A percentile compares a stretch with the other conserved stretches of the same genome.
Evolutionary conservation across 1,140 invertebrate species (phyloP).

Genomic region (Prorops nasuta): DNA sequence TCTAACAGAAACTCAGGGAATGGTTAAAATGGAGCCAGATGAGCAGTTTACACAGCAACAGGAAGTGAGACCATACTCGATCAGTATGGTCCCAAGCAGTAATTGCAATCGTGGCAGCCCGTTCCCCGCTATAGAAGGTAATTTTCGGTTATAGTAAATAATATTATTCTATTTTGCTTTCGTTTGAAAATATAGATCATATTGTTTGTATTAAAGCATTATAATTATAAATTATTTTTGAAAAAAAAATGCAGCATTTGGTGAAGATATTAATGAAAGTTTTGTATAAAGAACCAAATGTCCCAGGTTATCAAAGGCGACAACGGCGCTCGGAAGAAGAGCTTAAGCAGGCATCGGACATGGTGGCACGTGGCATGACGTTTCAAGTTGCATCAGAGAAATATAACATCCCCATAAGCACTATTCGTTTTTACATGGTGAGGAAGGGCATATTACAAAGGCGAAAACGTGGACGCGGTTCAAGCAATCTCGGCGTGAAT

Average conservation of each 20-base stretch:
- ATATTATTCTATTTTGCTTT: slow-evolving; percentile 8
- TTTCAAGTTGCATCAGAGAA: slow-evolving; percentile 80
- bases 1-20: slow-evolving; percentile 48
- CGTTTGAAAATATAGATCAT: slow-evolving; percentile 2
- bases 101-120: slow-evolving; percentile 51
- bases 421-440: slow-evolving; percentile 81
- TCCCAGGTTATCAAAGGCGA: slow-evolving; percentile 55
- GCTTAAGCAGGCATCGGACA: slow-evolving; percentile 73
- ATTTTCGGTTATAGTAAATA: slow-evolving; percentile 11
- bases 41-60: slow-evolving; percentile 48
- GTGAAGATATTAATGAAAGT: too few relatives aligned
- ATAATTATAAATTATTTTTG: too few relatives aligned
- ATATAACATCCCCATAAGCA: slow-evolving; percentile 82
- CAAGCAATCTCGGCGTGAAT: slow-evolving; percentile 44
- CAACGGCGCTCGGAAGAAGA: slow-evolving; percentile 72
- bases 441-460: slow-evolving; percentile 75
- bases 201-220: slow-evolving; percentile 11
- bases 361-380: slow-evolving; percentile 75
- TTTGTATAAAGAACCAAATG: not conserved
- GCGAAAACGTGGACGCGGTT: slow-evolving; percentile 66
- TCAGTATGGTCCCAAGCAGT: slow-evolving; percentile 49
- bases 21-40: slow-evolving; percentile 55
- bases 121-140: slow-evolving; percentile 55
- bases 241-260: too few relatives aligned
- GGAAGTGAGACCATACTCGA: slow-evolving; percentile 50